Conservation (phyloP, 2,113 vertebrate species). For the Ageneiosus marmoratus region DNA sequence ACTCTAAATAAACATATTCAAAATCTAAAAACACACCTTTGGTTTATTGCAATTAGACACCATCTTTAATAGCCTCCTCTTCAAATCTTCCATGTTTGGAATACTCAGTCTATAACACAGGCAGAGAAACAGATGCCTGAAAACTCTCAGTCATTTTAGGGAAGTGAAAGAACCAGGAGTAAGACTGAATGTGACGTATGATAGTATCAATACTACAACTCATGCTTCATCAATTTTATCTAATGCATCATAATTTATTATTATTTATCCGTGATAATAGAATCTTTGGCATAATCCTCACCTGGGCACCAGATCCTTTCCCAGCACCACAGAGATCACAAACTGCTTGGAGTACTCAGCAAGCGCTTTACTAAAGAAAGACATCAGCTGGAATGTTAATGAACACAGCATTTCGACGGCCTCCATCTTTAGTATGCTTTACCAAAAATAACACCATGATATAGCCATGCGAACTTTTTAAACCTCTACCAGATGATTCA, state of each 20-base stretch:
- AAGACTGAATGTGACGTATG: background rate
- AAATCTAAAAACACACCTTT: slow-evolving; percentile 75
- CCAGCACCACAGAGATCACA: slow-evolving; percentile 87
- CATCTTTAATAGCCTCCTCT: slow-evolving; percentile 85
- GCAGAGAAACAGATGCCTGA: background rate
- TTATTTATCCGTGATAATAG: background rate
- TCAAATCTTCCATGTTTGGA: slow-evolving; percentile 93
- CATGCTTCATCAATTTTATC: background rate
- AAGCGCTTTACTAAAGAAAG: slow-evolving; percentile 83
- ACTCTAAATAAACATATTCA: background rate
- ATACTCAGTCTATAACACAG: slow-evolving; percentile 83
- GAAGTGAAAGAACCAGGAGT: slow-evolving; percentile 29
- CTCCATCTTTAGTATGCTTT: background rate
- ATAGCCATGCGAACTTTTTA: too few species aligned
- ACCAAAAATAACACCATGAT: too few species aligned
- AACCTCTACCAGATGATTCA: background rate
- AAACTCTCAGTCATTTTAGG: background rate
- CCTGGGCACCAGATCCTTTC: slow-evolving; percentile 94
- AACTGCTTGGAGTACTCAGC: slow-evolving; percentile 88
- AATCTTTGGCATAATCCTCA: slow-evolving; percentile 58
- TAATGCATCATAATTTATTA: background rate
- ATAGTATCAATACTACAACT: background rate
- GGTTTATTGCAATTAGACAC: slow-evolving; percentile 92
- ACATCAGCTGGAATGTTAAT: slow-evolving; percentile 10
- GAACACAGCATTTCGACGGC: background rate